Evolutionary conservation across 2,888 invertebrate species (phyloP).

Genomic region (Melangyna quadrimaculata): DNA sequence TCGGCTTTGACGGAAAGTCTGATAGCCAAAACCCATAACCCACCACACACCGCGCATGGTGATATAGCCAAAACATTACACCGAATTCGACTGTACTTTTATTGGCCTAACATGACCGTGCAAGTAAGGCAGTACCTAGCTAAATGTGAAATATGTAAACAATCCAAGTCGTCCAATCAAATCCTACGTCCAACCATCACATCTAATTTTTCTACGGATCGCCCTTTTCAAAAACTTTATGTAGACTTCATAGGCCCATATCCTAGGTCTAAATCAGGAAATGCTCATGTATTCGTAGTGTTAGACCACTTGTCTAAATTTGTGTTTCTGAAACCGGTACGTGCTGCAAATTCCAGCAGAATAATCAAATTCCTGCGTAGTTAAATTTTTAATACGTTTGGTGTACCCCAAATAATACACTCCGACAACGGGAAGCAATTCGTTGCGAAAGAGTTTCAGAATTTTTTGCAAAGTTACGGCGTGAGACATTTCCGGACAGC

Average conservation of each 20-base stretch:
- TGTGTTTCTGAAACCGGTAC: no score
- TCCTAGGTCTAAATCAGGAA: neutral
- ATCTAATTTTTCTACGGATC: neutral
- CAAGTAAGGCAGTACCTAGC: neutral
- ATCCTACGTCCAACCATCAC: neutral
- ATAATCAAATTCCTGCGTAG: neutral
- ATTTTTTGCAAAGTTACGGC: conserved; percentile 13
- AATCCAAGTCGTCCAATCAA: neutral
- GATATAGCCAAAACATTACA: conserved; percentile 27
- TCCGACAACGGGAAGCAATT: conserved; percentile 74
- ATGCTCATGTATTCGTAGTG: neutral
- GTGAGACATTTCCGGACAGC: neutral
- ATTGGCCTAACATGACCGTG: conserved; percentile 54
- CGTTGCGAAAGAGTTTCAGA: conserved; percentile 51
- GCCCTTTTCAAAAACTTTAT: neutral
- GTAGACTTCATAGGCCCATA: neutral
- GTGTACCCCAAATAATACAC: neutral
- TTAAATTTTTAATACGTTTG: neutral
- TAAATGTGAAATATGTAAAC: neutral
- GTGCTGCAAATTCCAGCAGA: neutral
- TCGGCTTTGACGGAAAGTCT: neutral
- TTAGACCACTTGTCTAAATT: neutral
- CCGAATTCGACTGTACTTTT: conserved; percentile 17
- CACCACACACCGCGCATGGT: conserved; percentile 28
- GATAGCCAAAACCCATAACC: conserved; percentile 1